Percentiles rank a stretch among this genome's conserved stretches.
These are phyloP conservation scores for Dicrurus megarhynchus DNA, from an alignment of 2,113 vertebrate genomes.

Conservation along the genomic window DNA sequence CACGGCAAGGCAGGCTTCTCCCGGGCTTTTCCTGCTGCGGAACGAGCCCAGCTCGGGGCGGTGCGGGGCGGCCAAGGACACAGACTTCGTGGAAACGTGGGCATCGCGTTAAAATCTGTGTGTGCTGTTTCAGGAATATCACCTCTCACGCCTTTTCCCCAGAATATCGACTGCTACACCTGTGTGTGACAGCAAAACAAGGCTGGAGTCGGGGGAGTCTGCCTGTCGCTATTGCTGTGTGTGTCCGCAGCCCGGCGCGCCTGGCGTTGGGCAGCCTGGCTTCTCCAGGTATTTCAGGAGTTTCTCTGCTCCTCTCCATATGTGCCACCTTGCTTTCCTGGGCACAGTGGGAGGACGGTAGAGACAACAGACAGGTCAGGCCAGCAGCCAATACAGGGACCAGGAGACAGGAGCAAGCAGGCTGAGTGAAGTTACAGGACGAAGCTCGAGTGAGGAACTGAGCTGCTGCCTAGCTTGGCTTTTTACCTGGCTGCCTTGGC, in stretches of 20 bases:
- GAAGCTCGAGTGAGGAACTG: background rate
- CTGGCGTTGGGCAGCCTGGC: background rate
- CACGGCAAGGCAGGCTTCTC: background rate
- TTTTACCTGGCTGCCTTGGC: background rate
- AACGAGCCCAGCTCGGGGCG: background rate
- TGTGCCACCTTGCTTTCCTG: background rate
- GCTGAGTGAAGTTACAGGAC: background rate
- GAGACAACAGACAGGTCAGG: background rate
- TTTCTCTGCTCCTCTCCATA: background rate
- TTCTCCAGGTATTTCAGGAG: background rate
- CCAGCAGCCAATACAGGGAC: background rate
- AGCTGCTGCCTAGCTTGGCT: background rate
- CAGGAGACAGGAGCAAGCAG: background rate
- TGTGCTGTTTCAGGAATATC: background rate
- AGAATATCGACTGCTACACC: background rate
- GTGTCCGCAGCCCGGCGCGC: rapidly evolving
- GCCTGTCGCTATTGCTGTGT: rapidly evolving
- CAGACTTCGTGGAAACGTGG: background rate
- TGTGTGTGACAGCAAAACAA: background rate
- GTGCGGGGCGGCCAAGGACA: background rate
- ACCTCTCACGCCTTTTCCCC: rapidly evolving
- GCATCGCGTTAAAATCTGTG: background rate
- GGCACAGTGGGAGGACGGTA: background rate
- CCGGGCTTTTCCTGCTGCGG: rapidly evolving
- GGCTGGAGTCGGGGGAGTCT: background rate